These are phyloP conservation scores for Panagrolaimus sp. DNA, from an alignment of 1,140 invertebrate species.

Conservation along the genomic window DNA sequence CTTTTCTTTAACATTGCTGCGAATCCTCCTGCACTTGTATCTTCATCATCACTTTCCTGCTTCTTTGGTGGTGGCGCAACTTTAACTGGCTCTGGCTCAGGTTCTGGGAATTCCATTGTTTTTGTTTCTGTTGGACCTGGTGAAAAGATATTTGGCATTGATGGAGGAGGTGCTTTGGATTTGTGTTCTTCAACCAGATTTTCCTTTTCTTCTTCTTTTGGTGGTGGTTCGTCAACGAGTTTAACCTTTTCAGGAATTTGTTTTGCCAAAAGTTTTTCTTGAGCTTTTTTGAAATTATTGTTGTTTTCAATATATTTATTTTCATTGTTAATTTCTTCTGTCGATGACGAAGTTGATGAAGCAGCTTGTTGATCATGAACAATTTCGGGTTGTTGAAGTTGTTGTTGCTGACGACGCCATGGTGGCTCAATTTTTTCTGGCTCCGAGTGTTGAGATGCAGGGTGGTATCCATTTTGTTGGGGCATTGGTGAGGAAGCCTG, in stretches of 20 bases:
- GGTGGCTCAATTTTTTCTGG: slow-evolving; percentile 3
- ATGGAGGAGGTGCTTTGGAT: slow-evolving; percentile 55
- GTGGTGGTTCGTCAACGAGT: not conserved
- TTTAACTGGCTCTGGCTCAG: slow-evolving; percentile 37
- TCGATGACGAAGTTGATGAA: not conserved
- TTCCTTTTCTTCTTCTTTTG: slow-evolving; percentile 19
- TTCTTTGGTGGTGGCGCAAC: slow-evolving; percentile 24
- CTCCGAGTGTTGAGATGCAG: too few species aligned
- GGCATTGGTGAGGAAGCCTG: not conserved
- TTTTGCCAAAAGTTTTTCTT: not conserved
- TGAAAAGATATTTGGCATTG: slow-evolving; percentile 57
- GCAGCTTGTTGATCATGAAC: too few species aligned
- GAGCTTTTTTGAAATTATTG: not conserved
- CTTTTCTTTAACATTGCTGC: slow-evolving; percentile 58
- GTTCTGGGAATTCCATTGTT: slow-evolving; percentile 55
- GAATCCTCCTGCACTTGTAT: slow-evolving; percentile 55
- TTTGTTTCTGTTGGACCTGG: slow-evolving; percentile 52
- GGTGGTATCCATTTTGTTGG: not conserved
- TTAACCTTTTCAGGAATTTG: not conserved
- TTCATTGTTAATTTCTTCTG: slow-evolving; percentile 11
- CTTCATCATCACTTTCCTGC: slow-evolving; percentile 50
- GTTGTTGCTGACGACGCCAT: not conserved
- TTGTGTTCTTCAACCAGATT: slow-evolving; percentile 32
- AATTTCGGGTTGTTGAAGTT: too few species aligned
- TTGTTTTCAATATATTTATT: slow-evolving; percentile 14